These are phyloP conservation scores for Siniperca undulata DNA, from an alignment of 2,797 vertebrate species.

Conservation along the genomic window DNA sequence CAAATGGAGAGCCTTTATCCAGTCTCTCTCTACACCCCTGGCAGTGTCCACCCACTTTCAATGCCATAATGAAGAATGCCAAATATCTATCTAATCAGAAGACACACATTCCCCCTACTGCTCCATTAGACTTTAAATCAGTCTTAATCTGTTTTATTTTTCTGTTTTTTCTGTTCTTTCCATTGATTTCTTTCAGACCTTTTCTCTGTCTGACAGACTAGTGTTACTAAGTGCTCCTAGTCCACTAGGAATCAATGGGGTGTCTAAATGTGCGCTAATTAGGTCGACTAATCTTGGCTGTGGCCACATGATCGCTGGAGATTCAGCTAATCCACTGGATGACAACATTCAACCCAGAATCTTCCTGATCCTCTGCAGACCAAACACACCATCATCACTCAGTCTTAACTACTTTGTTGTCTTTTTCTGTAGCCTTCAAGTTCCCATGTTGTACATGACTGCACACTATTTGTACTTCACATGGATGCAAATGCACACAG, in stretches of 20 bases:
- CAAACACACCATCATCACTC: constrained; percentile 48
- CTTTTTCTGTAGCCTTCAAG: constrained; percentile 58
- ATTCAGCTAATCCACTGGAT: constrained; percentile 69
- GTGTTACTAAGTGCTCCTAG: constrained; percentile 53
- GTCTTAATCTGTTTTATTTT: constrained; percentile 54
- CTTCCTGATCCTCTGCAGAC: constrained; percentile 59
- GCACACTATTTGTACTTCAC: constrained; percentile 42
- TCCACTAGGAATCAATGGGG: constrained; percentile 52
- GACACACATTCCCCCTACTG: constrained; percentile 63
- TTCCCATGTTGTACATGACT: constrained; percentile 57
- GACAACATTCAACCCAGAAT: constrained; percentile 62
- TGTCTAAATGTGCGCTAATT: constrained; percentile 66
- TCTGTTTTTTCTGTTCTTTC: constrained; percentile 15
- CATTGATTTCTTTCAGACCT: constrained; percentile 36
- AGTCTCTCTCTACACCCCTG: constrained; percentile 58
- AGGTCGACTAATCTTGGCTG: constrained; percentile 64
- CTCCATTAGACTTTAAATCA: constrained; percentile 45
- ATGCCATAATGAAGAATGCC: constrained; percentile 84
- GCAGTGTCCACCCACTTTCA: constrained; percentile 60
- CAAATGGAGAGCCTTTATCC: constrained; percentile 47
- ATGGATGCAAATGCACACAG: constrained; percentile 42
- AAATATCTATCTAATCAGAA: constrained; percentile 80
- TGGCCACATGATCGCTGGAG: constrained; percentile 60
- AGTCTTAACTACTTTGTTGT: constrained; percentile 66
- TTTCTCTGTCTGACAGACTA: constrained; percentile 42